Evolutionary conservation across 2,113 vertebrate genomes (phyloP).

Genomic region (Carollia perspicillata): DNA sequence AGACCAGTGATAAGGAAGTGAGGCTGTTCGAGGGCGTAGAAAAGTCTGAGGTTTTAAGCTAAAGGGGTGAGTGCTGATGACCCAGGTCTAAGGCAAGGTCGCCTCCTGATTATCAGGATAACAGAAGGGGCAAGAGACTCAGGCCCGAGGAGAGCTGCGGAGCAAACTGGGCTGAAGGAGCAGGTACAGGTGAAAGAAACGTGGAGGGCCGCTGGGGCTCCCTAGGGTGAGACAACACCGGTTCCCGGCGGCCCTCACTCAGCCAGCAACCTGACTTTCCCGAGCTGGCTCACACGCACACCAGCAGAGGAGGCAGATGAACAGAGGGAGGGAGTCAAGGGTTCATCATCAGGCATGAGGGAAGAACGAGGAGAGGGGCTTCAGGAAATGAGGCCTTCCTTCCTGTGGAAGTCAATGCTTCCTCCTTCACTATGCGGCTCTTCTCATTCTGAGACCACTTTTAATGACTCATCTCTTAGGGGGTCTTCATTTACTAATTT

Average conservation of each 20-base stretch:
- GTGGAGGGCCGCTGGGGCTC: rapidly evolving
- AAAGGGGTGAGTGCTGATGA: not conserved
- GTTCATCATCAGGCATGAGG: not conserved
- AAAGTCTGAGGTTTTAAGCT: not conserved
- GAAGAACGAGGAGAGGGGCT: not conserved
- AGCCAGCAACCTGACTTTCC: not conserved
- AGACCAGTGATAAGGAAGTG: not conserved
- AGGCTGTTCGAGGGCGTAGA: not conserved
- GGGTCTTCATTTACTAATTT: not conserved
- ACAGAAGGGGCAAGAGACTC: not conserved
- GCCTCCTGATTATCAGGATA: not conserved
- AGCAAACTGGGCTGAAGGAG: not conserved
- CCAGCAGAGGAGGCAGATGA: not conserved
- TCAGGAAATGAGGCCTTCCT: not conserved
- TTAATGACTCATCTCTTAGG: not conserved
- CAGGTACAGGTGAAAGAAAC: not conserved
- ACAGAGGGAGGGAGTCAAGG: not conserved
- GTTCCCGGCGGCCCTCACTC: not conserved
- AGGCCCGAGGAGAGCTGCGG: not conserved
- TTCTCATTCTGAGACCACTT: not conserved
- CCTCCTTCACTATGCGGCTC: not conserved
- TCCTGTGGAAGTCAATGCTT: not conserved
- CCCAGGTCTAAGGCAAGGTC: not conserved
- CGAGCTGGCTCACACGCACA: not conserved
- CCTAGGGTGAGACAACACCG: not conserved